phyloP scores from a whole-genome alignment of 2,888 invertebrate genomes.

The Eilema depressum region DNA sequence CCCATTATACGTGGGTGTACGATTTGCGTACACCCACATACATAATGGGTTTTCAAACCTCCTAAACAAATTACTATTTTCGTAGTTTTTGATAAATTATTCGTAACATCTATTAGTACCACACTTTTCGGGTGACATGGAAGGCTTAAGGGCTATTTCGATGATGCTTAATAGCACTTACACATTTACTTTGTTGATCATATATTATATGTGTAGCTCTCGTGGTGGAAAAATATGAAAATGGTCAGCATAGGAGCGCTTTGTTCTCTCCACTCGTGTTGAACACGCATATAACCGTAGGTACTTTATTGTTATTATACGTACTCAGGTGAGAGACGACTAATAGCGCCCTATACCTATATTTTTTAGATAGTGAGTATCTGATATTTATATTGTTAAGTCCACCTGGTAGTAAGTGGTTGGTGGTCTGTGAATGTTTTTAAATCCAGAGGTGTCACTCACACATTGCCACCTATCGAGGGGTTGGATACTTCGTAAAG shows the following conservation, averaged over 20 bases:
- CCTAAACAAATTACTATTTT: neutral
- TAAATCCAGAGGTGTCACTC: too few relatives aligned
- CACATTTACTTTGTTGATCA: neutral
- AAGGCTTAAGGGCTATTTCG: neutral
- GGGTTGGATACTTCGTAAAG: too few relatives aligned
- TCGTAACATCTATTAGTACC: neutral
- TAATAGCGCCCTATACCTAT: too few relatives aligned
- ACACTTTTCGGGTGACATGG: neutral
- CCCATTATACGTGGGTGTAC: neutral
- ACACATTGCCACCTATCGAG: too few relatives aligned
- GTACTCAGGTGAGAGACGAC: too few relatives aligned
- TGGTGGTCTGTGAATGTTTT: too few relatives aligned
- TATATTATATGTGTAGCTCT: neutral
- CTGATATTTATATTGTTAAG: too few relatives aligned
- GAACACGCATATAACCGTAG: neutral
- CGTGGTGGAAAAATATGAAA: neutral
- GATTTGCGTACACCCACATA: neutral
- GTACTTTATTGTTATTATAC: neutral
- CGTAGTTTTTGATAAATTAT: conserved; percentile 14
- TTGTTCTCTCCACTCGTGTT: conserved; percentile 1
- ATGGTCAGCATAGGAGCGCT: neutral
- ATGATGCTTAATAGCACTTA: neutral
- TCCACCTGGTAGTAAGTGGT: too few relatives aligned
- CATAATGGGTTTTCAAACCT: neutral
- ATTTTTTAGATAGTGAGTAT: too few relatives aligned